These are phyloP conservation scores for Rattus norvegicus DNA, from an alignment of 2,113 vertebrate genomes.

Conservation along the genomic window DNA sequence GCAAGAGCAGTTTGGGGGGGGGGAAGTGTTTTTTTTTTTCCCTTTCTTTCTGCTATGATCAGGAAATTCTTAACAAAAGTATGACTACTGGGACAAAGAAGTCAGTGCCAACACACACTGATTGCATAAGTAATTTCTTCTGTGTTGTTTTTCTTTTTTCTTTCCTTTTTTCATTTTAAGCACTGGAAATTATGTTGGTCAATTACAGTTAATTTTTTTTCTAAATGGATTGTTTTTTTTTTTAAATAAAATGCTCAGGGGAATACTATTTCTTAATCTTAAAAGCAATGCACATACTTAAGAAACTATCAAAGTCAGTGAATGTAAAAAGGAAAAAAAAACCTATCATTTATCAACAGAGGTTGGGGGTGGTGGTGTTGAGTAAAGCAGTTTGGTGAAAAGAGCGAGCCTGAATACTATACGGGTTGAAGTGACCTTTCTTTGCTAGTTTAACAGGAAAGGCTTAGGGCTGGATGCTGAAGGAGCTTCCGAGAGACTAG, in stretches of 20 bases:
- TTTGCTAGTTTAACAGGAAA: slow-evolving; percentile 21
- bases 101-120: not conserved
- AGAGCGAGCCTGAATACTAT: not conserved
- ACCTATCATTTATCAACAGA: not conserved
- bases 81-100: not conserved
- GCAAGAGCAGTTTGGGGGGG: not conserved
- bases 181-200: not conserved
- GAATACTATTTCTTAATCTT: slow-evolving; percentile 1
- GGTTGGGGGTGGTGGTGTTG: not conserved
- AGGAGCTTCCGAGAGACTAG: not conserved
- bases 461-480: not conserved
- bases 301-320: not conserved
- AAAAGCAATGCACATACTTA: not conserved
- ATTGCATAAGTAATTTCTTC: slow-evolving; percentile 33
- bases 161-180: not conserved
- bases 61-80: slow-evolving; percentile 15
- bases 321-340: not conserved
- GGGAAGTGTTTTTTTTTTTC: not conserved
- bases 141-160: not conserved
- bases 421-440: not conserved
- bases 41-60: not conserved
- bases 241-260: not conserved
- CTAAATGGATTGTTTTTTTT: not conserved
- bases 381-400: not conserved
- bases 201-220: not conserved